These are phyloP conservation scores for Anas platyrhynchos DNA, from an alignment of 2,113 vertebrate genomes.

Conservation along the genomic window DNA sequence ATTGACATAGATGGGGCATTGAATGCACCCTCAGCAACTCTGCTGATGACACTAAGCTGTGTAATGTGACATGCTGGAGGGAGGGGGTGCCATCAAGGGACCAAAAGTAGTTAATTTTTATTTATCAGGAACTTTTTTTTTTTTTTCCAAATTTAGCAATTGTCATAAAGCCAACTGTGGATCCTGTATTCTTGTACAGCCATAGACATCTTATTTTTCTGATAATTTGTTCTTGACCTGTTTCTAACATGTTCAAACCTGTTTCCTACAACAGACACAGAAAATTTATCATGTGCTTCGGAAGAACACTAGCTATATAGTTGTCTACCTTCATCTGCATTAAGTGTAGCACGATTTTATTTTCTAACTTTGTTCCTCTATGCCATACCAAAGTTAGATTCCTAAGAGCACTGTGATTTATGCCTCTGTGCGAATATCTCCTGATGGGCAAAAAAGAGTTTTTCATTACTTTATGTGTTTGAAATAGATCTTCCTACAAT, in stretches of 20 bases:
- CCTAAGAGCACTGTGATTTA: neutral
- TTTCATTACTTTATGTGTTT: neutral
- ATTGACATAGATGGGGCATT: no score
- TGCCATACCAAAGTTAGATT: neutral
- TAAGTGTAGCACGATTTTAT: neutral
- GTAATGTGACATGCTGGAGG: no score
- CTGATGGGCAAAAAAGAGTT: neutral
- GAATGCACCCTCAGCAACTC: no score
- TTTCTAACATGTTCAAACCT: neutral
- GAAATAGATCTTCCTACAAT: neutral
- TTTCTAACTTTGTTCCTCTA: neutral
- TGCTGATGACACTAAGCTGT: no score
- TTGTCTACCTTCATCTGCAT: neutral
- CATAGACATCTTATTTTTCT: neutral
- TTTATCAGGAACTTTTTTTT: neutral
- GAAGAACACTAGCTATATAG: neutral
- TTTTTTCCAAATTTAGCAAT: neutral
- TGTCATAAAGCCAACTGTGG: neutral
- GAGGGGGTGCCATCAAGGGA: neutral
- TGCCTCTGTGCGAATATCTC: neutral
- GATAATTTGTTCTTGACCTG: neutral
- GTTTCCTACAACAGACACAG: neutral
- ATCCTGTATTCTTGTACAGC: neutral
- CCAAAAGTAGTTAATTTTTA: neutral
- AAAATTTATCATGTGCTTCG: accelerated